Evolutionary conservation across 2,113 vertebrate genomes (phyloP), one percentile per base, ranked within the genome.

Genomic region (Gymnobelideus leadbeateri): DNA sequence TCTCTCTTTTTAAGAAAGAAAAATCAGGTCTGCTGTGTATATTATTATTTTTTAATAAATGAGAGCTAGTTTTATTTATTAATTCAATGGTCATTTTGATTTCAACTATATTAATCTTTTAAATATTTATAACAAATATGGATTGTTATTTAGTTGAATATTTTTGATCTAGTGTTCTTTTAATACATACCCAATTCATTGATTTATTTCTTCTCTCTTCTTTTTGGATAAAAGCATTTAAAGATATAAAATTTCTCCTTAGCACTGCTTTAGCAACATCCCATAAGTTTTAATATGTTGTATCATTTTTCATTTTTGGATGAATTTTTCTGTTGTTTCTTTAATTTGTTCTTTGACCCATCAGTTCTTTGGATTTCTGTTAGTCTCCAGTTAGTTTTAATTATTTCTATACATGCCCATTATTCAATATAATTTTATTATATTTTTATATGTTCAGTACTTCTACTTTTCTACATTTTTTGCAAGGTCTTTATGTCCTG

Each of bases 301-400:
- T n/a, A 24, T 31, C 53, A n/a, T 31, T 94, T 26, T 51, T 84
- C 52, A 89, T 51, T 31, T 31, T 84, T 91, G 31, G 9, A 24
- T 55, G 50, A 37, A 14, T 31, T 50, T 55, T 50, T 91, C 68
- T 31, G 21, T 46, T 55, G 37, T 92, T 68, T 68, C 28, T 61
- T 61, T 61, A 49, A 93, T 61, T 89, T 94, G 21, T 92, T 91
- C 47, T 92, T 92, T 92, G 47, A 10, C 6, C 7, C 28, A 90
- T 51, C 31, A 91, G 14, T 53, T 37, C 89, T 21, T 49, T 84
- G 91, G 51, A 57, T 89, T 52, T 47, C 46, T 52, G 23, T n/a
- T 2, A 51, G 53, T 91, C 92, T n/a, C 3, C 49, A 28, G 89
- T 28, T 23, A 47, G 23, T 91, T 68, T 91, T 14, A 37, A 43